Base-by-base conservation (phyloP, 1,140 invertebrate species). In the Reticulitermes speratus region DNA sequence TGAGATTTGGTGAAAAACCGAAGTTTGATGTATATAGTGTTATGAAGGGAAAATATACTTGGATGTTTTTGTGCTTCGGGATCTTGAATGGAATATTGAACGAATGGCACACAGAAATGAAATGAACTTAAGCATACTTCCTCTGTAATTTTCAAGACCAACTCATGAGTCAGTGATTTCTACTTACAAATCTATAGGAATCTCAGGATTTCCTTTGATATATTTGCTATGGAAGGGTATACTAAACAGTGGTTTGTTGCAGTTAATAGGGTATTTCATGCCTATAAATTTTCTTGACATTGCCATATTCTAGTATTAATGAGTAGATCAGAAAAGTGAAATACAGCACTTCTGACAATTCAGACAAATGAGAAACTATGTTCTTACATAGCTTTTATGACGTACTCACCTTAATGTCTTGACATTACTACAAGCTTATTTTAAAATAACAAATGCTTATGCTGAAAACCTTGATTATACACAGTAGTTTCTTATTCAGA, bases 91-190 rank as follows among this genome's bases (percentile, higher is more conserved):
- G n/a, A 75, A 30, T 75, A n/a, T 75, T 75, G 25, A 75, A 75
- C 7, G n/a, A 75, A 75, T 75, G n/a, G 65, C 5, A 75, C 25
- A 75, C 5, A 75, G 65, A 30, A 75, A 75, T 11, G n/a, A 30
- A n/a, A 30, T n/a, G 65, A 75, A 75, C 65, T n/a, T 75, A 30
- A 30, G 65, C n/a, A 75, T 25, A 75, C 65, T 14, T 75, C 65
- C 65, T 75, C 65, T 30, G n/a, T 30, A 75, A 75, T 75, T 75
- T 75, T 30, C 25, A 30, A 75, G 65, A 75, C 65, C 65, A 75
- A 16, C 65, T 75, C 65, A 75, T 75, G 65, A 75, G n/a, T 75
- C 65, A 75, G n/a, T 30, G 65, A 75, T 75, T 75, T 75, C 65
- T 75, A 75, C 65, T 75, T 75, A 55, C 19, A 55, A 55, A 55